These are phyloP conservation scores for Oriolus oriolus DNA, from an alignment of 2,113 vertebrate genomes.

Conservation along the genomic window DNA sequence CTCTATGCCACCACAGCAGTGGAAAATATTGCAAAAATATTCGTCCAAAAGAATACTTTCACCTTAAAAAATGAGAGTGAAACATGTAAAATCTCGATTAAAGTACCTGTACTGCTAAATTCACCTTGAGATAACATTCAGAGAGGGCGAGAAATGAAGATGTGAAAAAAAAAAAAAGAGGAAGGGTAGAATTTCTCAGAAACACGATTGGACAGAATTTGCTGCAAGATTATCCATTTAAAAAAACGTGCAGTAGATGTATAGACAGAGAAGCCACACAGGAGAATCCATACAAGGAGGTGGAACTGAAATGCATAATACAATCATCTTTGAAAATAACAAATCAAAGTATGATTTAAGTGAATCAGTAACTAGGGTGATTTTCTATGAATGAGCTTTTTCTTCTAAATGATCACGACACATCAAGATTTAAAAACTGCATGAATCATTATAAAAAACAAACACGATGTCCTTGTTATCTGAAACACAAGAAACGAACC, in stretches of 20 bases:
- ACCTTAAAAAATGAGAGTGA: neutral
- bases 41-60: accelerated
- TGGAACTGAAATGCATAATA: neutral
- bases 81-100: accelerated
- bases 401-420: accelerated
- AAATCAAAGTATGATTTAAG: neutral
- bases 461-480: accelerated
- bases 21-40: neutral
- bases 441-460: accelerated
- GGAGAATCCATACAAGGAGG: neutral
- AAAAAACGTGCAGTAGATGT: accelerated
- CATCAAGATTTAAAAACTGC: accelerated
- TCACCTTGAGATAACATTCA: neutral
- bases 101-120: accelerated
- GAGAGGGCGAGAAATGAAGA: accelerated
- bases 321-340: neutral
- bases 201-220: neutral
- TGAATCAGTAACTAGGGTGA: accelerated
- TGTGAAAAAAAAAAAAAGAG: neutral
- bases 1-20: accelerated
- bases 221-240: neutral
- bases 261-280: accelerated
- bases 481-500: accelerated
- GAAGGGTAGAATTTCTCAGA: neutral
- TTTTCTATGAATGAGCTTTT: accelerated